Evolutionary conservation across 2,113 vertebrate species (phyloP).

Genomic region (Aspiorhynchus laticeps): DNA sequence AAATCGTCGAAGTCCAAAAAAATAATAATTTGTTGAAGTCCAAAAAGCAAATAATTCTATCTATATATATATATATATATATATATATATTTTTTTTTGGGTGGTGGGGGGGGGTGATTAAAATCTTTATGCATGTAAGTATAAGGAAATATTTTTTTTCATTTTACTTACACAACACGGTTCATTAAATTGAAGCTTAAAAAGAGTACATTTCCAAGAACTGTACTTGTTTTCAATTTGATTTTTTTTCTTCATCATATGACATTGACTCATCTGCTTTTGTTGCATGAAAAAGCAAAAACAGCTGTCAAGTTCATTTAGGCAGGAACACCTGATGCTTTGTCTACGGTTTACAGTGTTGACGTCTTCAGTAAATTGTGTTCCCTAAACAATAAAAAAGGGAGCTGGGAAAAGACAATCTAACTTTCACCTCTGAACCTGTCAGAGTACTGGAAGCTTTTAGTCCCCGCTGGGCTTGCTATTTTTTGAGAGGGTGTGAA

Average conservation of each 20-base stretch:
- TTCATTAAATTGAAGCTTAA: background rate
- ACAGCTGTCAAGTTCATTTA: slow-evolving; percentile 20
- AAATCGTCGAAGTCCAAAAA: no score
- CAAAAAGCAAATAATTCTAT: no score
- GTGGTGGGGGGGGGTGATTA: background rate
- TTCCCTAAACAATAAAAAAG: slow-evolving; percentile 41
- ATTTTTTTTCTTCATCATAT: background rate
- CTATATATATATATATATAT: no score
- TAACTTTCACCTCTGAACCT: slow-evolving; percentile 18
- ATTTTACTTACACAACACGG: background rate
- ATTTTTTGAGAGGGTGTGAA: slow-evolving; percentile 41
- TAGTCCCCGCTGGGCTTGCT: slow-evolving; percentile 9
- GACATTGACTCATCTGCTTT: background rate
- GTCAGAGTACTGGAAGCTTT: slow-evolving; percentile 8
- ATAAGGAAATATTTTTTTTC: background rate
- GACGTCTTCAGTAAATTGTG: background rate
- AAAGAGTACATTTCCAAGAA: background rate
- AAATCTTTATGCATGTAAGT: background rate
- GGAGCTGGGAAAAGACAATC: slow-evolving; percentile 7
- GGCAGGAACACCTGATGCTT: slow-evolving; percentile 35
- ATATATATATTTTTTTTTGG: no score
- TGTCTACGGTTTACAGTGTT: slow-evolving; percentile 16
- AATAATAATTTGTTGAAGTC: no score
- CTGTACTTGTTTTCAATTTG: background rate
- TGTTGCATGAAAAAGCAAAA: slow-evolving; percentile 7